phyloP scores from a whole-genome alignment of 2,113 vertebrate species.

The Eulacestoma nigropectus region DNA sequence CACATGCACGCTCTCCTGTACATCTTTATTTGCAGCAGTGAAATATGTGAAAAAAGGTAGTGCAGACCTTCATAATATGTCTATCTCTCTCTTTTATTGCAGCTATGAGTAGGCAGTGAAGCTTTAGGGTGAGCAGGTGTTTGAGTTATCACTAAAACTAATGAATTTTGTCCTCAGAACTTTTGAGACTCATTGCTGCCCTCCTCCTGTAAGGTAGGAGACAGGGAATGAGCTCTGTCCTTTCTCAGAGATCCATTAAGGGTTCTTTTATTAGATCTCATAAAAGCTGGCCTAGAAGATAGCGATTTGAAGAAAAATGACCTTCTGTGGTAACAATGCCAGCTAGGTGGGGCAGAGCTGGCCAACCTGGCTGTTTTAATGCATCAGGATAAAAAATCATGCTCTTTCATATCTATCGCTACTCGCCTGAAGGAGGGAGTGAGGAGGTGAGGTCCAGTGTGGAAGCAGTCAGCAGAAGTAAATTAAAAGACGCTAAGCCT shows the following conservation, averaged over 20 bases:
- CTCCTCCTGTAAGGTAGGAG: not conserved
- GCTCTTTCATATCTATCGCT: not conserved
- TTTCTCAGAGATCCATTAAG: not conserved
- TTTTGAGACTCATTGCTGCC: not conserved
- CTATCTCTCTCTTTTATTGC: not conserved
- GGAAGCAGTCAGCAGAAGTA: not conserved
- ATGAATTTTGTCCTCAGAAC: not conserved
- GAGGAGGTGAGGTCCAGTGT: not conserved
- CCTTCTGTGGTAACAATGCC: not conserved
- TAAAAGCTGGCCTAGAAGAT: not conserved
- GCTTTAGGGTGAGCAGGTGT: not conserved
- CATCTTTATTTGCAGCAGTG: not conserved
- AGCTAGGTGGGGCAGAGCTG: not conserved
- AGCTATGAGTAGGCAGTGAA: not conserved
- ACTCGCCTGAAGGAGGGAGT: not conserved
- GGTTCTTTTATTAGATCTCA: not conserved
- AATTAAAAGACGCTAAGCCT: not conserved
- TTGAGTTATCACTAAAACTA: not conserved
- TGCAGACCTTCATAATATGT: not conserved
- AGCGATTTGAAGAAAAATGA: not conserved
- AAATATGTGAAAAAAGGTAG: not conserved
- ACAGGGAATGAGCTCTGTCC: not conserved
- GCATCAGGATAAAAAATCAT: not conserved
- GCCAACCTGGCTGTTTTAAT: not conserved
- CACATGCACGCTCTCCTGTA: not conserved